Base-by-base conservation (phyloP, 2,797 vertebrate species). In the Dermochelys coriacea region DNA sequence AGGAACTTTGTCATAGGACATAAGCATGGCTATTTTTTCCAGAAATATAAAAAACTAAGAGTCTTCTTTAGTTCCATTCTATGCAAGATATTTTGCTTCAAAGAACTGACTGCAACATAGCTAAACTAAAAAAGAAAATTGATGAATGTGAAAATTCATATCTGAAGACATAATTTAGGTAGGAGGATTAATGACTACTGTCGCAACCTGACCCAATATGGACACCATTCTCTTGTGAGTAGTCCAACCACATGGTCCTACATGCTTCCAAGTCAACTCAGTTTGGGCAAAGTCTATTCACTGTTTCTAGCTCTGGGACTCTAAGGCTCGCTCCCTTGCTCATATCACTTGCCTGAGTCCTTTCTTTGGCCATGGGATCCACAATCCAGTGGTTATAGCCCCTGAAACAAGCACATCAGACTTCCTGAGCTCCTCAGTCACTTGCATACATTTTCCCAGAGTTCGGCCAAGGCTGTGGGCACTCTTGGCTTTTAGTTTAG, bases 11-110 rank as follows among this genome's bases (percentile, higher is more conserved):
- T 41, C 41, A 41, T 41, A 41, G 41, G 41, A 89, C 0, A 0
- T 77, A 92, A 85, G 3, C 47, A 87, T 47, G 49, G 31, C 82
- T 47, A 9, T 90, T 93, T 93, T 93, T 57, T 80, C 64, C 93
- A 82, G 21, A 34, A 87, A 12, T 0, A 0, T 91, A 54, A 61
- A 90, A 25, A 80, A 4, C 51, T 68, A 18, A 1, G 0, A 95
- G 5, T 1, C 2, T 7, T 85, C 61, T 86, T 79, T 84, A 83
- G 61, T 86, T 79, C 82, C 8, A 45, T 19, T 83, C 2, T 80
- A 2, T 81, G 23, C 71, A 29, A 92, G 34, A 18, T 78, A 74
- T 77, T 74, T 45, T 90, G 14, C 21, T 19, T 25, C 54, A 31
- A 89, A 77, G 25, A 91, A 81, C 31, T 88, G 47, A 88, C 80